Evolutionary conservation across 2,888 invertebrate species (phyloP).

Genomic region (Emmelina monodactyla): DNA sequence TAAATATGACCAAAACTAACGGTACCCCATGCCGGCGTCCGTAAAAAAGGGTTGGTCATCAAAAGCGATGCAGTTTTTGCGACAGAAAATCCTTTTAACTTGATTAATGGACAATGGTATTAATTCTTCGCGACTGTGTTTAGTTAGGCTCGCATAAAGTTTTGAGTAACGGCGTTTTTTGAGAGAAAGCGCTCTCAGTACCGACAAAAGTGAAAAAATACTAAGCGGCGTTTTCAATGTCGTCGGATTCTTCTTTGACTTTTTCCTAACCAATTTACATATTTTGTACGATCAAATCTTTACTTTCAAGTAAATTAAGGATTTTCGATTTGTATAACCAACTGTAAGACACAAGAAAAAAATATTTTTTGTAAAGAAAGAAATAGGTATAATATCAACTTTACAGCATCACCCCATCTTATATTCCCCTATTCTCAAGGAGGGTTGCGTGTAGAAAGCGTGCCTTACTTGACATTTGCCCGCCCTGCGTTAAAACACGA

Average conservation of each 20-base stretch:
- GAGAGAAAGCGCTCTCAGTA: constrained; percentile 20
- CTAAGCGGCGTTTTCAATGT: neutral
- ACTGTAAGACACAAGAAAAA: too few relatives aligned
- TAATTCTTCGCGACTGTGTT: constrained; percentile 38
- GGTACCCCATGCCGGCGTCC: constrained; percentile 24
- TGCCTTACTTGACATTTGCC: constrained; percentile 36
- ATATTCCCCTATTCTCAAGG: constrained; percentile 29
- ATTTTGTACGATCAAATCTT: too few relatives aligned
- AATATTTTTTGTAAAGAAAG: too few relatives aligned
- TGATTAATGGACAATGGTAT: constrained; percentile 54
- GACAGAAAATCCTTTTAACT: constrained; percentile 43
- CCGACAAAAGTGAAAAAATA: constrained; percentile 15
- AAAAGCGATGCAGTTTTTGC: constrained; percentile 38
- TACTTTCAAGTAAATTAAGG: too few relatives aligned
- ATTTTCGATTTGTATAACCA: too few relatives aligned
- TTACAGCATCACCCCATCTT: too few relatives aligned
- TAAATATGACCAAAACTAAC: constrained; percentile 42
- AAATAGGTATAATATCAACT: too few relatives aligned
- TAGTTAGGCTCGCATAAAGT: constrained; percentile 23
- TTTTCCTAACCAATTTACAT: neutral
- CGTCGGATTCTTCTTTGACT: neutral
- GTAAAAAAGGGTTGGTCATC: constrained; percentile 47
- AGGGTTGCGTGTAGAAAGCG: constrained; percentile 46
- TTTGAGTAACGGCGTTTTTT: constrained; percentile 21
- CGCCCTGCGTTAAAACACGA: constrained; percentile 30